Percentiles rank a stretch among this genome's conserved stretches.
Conservation (phyloP, 2,113 vertebrate genomes). For the Aptenodytes patagonicus region DNA sequence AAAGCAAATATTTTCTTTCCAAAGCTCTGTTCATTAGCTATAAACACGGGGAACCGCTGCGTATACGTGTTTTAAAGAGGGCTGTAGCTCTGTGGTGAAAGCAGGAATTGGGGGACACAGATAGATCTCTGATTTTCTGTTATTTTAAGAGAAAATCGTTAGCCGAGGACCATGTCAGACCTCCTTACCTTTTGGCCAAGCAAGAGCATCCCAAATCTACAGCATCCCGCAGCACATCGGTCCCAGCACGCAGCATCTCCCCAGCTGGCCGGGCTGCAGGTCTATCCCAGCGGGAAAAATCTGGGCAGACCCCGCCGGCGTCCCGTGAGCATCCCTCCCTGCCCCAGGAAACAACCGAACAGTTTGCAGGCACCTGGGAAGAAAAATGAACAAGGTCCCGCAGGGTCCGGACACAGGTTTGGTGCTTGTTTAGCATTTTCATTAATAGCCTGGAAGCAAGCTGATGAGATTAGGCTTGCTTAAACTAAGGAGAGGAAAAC, state of each 20-base stretch:
- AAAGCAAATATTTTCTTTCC: constrained; percentile 30
- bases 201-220: background rate
- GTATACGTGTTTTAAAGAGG: background rate
- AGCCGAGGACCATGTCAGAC: background rate
- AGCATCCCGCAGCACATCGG: background rate
- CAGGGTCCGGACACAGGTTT: background rate
- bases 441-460: background rate
- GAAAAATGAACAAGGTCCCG: fast-evolving
- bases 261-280: background rate
- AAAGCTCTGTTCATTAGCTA: background rate
- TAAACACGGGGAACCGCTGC: background rate
- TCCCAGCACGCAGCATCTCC: background rate
- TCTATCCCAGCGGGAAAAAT: fast-evolving
- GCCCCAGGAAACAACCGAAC: background rate
- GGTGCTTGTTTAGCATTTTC: background rate
- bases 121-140: background rate
- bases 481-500: too few relatives aligned
- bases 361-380: background rate
- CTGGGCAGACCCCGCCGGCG: fast-evolving
- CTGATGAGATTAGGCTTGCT: background rate
- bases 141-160: background rate
- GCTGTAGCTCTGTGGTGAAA: background rate
- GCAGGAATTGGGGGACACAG: background rate
- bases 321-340: background rate
- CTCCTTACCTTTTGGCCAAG: background rate